These are phyloP conservation scores for Climacteris rufus DNA, from an alignment of 2,113 vertebrate genomes.

Conservation along the genomic window DNA sequence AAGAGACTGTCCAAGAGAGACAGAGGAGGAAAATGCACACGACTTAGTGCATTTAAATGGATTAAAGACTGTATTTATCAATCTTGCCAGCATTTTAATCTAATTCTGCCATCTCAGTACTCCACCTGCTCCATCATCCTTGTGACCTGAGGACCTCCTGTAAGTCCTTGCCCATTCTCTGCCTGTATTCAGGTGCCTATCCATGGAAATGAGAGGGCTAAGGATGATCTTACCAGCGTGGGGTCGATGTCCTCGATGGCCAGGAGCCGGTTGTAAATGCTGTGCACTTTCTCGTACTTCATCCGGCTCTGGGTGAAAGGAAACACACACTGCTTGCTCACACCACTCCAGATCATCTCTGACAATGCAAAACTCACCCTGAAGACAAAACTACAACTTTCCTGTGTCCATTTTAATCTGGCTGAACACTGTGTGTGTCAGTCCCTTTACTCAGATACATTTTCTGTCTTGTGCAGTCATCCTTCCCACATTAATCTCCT, in stretches of 20 bases:
- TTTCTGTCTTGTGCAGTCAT: background rate
- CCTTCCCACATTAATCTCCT: background rate
- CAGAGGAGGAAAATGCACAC: background rate
- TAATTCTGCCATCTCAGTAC: background rate
- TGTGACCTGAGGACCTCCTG: background rate
- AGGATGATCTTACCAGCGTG: slow-evolving; percentile 82
- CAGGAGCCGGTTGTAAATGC: slow-evolving; percentile 94
- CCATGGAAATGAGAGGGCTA: background rate
- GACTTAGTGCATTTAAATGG: background rate
- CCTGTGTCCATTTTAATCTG: background rate
- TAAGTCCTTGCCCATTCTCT: background rate
- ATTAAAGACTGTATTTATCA: background rate
- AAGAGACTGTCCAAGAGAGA: background rate
- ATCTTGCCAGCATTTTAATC: background rate
- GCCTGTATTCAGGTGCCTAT: background rate
- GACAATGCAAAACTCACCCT: background rate
- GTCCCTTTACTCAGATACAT: background rate
- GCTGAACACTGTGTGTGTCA: background rate
- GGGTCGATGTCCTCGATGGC: slow-evolving; percentile 98
- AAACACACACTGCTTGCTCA: background rate
- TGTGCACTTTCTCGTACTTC: slow-evolving; percentile 98
- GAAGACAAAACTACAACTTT: background rate
- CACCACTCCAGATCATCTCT: background rate
- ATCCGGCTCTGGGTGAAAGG: slow-evolving; percentile 86
- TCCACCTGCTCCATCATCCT: background rate